Base-by-base conservation (phyloP, 2,113 vertebrate genomes). In the Cranoglanis bouderius region DNA sequence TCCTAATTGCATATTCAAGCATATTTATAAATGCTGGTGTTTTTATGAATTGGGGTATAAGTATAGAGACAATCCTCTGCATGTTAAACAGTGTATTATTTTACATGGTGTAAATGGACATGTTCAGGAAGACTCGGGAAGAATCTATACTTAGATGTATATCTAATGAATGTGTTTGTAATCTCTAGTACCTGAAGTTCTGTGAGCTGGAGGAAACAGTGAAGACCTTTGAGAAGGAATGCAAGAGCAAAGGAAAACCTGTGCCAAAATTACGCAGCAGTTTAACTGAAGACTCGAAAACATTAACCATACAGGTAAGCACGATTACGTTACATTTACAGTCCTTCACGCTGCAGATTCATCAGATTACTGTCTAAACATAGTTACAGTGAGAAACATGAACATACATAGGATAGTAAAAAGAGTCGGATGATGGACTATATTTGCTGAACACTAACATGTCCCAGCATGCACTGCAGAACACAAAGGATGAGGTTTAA, bases 191-290 rank as follows among this genome's bases (percentile, higher is more conserved):
- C 93, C 96, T 99, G 86, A 96, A 96, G 88, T 98, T 97, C 94
- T 96, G 95, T 0, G 96, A 97, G 78, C 99, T 99, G 95, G 96
- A 97, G 89, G 97, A 98, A 67, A 99, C 98, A 0, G 90, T 96
- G 89, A 93, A 94, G 85, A 93, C 94, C n/a, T 97, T 99, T 93
- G 95, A 96, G 81, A 97, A 96, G 51, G 98, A 99, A 88, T 98
- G 97, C 92, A 97, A 96, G 95, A 92, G 89, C 38, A 99, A 98
- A 95, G 97, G 97, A 35, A 98, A 97, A 83, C 93, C 96, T 0
- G 90, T 98, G 19, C 93, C 95, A 67, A 97, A 96, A 88, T 90
- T 93, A 88, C 88, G 91, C 80, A 91, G 93, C 85, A 92, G 91
- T 90, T 91, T 91, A 81, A 87, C 92, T 21, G 94, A 93, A 89